Percentiles rank a stretch among this genome's conserved stretches.
Conservation (phyloP, 2,797 vertebrate genomes). For the Gymnothorax reevesii region DNA sequence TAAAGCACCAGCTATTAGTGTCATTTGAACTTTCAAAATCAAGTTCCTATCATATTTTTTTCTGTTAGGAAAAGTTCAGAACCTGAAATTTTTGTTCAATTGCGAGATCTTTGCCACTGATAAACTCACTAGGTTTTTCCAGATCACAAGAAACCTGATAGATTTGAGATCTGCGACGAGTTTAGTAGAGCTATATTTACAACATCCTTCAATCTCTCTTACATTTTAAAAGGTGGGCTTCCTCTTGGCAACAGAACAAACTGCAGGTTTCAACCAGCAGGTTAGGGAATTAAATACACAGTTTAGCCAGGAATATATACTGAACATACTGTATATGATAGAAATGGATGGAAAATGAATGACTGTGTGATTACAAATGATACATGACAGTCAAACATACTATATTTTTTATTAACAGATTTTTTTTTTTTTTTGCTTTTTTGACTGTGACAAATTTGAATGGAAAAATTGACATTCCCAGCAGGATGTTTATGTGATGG, state of each 20-base stretch:
- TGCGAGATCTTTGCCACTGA: too few relatives aligned
- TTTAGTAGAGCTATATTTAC: slow-evolving; percentile 49
- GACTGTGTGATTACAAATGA: neutral
- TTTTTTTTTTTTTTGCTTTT: neutral
- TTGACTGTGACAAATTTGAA: neutral
- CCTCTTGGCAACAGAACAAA: slow-evolving; percentile 9
- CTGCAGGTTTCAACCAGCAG: slow-evolving; percentile 46
- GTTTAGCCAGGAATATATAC: slow-evolving; percentile 35
- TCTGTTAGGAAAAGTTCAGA: too few relatives aligned
- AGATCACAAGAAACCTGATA: too few relatives aligned
- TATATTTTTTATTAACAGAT: neutral
- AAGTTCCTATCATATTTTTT: too few relatives aligned
- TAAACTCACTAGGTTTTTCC: too few relatives aligned
- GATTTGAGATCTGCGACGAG: slow-evolving; percentile 51
- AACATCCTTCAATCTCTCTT: slow-evolving; percentile 50
- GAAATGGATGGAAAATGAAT: neutral
- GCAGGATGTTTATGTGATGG: too few relatives aligned
- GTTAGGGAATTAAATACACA: slow-evolving; percentile 38
- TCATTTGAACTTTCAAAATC: too few relatives aligned
- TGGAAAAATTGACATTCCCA: neutral
- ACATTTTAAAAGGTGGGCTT: slow-evolving; percentile 19
- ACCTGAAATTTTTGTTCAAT: too few relatives aligned
- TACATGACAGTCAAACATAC: neutral
- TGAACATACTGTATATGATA: slow-evolving; percentile 21
- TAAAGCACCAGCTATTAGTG: too few relatives aligned